phyloP scores from a whole-genome alignment of 2,113 vertebrate species.

The Pedionomus torquatus region DNA sequence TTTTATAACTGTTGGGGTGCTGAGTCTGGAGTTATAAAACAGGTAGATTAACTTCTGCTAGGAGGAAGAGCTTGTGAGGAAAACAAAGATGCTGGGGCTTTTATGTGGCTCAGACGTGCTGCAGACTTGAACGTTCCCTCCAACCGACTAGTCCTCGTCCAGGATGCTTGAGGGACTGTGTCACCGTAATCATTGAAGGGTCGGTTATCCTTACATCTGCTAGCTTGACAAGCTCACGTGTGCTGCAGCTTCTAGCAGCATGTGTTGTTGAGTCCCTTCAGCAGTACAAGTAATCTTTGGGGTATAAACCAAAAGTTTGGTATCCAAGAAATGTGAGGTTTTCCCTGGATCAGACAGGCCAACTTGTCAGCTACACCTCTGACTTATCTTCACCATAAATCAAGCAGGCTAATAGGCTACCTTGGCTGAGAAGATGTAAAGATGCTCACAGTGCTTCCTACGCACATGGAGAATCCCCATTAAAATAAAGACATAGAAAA shows the following conservation, averaged over 20 bases:
- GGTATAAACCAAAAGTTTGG: not conserved
- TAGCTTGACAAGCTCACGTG: fast-evolving
- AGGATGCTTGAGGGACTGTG: not conserved
- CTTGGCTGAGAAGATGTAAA: not conserved
- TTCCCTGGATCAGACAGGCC: not conserved
- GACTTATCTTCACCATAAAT: not conserved
- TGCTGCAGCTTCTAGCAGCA: not conserved
- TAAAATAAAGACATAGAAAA: not conserved
- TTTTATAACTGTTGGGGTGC: not conserved
- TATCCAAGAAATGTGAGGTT: not conserved
- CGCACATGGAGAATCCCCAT: not conserved
- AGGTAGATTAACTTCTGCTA: not conserved
- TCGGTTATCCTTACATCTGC: not conserved
- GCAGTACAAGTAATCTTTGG: not conserved
- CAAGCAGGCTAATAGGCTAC: not conserved
- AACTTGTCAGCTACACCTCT: not conserved
- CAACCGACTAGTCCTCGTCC: not conserved
- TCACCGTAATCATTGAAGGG: not conserved
- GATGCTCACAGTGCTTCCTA: not conserved
- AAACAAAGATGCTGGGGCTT: not conserved
- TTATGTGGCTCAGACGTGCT: not conserved
- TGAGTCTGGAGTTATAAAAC: not conserved
- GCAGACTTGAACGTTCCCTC: not conserved
- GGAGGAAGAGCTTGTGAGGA: not conserved
- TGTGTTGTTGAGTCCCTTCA: not conserved